Evolutionary conservation across 2,888 invertebrate species (phyloP), one percentile per base, ranked within the genome.

Genomic region (Hemistola chrysoprasaria): DNA sequence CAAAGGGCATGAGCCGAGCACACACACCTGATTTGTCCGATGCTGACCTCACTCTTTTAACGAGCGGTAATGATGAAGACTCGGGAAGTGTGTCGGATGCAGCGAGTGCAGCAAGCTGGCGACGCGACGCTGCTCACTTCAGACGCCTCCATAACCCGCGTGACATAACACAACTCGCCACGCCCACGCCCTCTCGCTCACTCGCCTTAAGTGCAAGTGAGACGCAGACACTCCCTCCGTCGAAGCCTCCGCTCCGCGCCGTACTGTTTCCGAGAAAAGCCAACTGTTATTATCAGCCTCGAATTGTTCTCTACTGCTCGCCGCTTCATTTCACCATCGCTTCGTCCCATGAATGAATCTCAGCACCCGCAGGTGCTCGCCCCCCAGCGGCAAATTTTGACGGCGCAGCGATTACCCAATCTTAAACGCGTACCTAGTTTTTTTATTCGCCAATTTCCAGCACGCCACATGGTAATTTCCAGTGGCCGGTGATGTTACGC

Each of bases 261-360:
- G 68, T 68, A 73, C 72, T 70, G 75, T 78, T 86, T 86, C 87
- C 69, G 59, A 85, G 87, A 86, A 86, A 85, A 85, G 76, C 80
- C 81, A 84, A 85, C 83, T 77, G 87, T 82, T 86, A 87, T 86
- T 87, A 86, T 77, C 81, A 66, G 69, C 61, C 68, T 70, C 66
- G 76, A 82, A 78, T 82, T 80, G 79, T 83, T 86, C 75, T 83
- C 83, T 78, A 74, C 71, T 73, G 74, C 72, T 73, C 69, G 73
- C 65, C 68, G 70, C 67, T 71, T 75, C 63, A 70, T 73, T 76
- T 67, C 62, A 61, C 63, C 25, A n/a, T n/a, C n/a, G n/a, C n/a
- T n/a, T 65, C 56, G 64, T 71, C 78, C 73, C 79, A 85, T 88
- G 87, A 88, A 88, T 87, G 87, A 84, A 82, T 65, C 66, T 60